Conservation (phyloP, 2,113 vertebrate genomes). For the Centropristis striata region DNA sequence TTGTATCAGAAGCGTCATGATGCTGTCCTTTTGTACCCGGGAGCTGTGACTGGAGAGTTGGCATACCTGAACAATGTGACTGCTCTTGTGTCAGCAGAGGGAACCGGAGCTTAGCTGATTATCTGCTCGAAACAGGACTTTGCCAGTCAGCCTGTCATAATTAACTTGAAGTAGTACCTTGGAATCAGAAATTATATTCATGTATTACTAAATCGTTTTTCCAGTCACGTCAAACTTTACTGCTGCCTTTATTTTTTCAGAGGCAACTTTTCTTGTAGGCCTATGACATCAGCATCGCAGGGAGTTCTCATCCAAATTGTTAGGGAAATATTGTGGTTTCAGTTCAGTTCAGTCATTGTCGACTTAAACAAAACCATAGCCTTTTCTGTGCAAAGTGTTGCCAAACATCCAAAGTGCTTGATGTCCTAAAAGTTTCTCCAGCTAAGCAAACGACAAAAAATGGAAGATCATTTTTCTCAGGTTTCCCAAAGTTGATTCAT, state of each 20-base stretch:
- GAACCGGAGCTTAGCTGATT: conserved; percentile 10
- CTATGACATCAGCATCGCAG: too few species aligned
- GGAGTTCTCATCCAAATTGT: too few species aligned
- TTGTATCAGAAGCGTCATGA: conserved; percentile 2
- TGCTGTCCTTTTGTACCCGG: not conserved
- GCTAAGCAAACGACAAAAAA: too few species aligned
- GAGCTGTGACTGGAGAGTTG: not conserved
- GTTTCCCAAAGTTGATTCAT: too few species aligned
- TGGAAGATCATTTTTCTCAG: too few species aligned
- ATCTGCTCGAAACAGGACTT: conserved; percentile 23
- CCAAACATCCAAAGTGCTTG: too few species aligned
- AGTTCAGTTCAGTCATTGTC: too few species aligned
- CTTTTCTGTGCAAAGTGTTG: too few species aligned
- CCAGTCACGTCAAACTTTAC: not conserved
- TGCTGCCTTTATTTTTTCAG: not conserved
- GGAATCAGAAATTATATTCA: not conserved
- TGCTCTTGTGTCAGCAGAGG: conserved; percentile 20
- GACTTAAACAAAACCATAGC: too few species aligned
- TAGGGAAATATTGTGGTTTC: too few species aligned
- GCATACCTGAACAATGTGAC: not conserved
- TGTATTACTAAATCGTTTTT: not conserved
- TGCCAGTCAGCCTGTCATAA: not conserved
- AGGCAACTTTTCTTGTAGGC: not conserved
- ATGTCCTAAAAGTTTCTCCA: too few species aligned
- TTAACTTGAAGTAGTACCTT: not conserved